phyloP scores from a whole-genome alignment of 2,113 vertebrate species.

The Fregetta grallaria region DNA sequence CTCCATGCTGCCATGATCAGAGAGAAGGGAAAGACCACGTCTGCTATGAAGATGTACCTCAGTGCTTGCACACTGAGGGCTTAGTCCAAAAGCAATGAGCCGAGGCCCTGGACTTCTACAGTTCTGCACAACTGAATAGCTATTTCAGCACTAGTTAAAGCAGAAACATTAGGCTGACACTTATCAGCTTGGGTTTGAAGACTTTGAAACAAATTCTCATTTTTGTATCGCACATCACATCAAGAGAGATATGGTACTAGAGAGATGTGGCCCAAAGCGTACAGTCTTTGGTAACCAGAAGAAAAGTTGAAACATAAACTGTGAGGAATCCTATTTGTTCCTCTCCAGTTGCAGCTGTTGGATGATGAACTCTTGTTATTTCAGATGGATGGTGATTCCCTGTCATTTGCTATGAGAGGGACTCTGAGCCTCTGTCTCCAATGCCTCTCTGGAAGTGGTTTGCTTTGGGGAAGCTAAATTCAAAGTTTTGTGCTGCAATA shows the following conservation, averaged over 20 bases:
- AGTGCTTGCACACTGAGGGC: background rate
- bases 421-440: background rate
- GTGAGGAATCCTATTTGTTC: background rate
- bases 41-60: background rate
- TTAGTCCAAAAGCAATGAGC: background rate
- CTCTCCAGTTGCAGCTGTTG: background rate
- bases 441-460: background rate
- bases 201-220: background rate
- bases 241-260: background rate
- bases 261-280: background rate
- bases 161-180: background rate
- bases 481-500: background rate
- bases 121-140: background rate
- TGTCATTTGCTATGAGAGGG: background rate
- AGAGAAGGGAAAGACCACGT: background rate
- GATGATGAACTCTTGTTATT: background rate
- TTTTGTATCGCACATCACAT: background rate
- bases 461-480: background rate
- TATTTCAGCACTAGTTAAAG: background rate
- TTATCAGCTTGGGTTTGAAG: background rate
- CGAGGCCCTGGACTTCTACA: background rate
- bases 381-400: background rate
- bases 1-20: rapidly evolving
- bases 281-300: background rate
- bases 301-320: background rate